phyloP scores from a whole-genome alignment of 2,113 vertebrate species.

The Bubo blakistoni region DNA sequence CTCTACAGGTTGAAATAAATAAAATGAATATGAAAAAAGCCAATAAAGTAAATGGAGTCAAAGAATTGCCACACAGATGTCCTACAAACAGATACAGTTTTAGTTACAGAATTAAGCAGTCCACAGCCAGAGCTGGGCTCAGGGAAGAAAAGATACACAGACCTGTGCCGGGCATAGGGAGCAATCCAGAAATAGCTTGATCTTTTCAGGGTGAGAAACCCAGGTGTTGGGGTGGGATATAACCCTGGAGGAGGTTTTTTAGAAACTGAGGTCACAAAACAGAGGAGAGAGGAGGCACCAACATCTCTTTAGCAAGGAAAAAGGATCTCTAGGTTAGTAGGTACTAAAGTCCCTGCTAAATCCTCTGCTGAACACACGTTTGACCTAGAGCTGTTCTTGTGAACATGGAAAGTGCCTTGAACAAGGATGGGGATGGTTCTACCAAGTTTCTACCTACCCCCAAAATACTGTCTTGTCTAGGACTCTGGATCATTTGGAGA shows the following conservation, averaged over 20 bases:
- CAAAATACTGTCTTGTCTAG: background rate
- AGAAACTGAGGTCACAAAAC: background rate
- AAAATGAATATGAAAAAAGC: background rate
- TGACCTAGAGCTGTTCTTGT: background rate
- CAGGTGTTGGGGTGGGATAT: background rate
- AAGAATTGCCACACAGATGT: background rate
- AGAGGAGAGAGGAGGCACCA: background rate
- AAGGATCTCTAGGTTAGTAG: background rate
- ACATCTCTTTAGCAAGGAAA: background rate
- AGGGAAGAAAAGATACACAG: accelerated
- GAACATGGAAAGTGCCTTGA: background rate
- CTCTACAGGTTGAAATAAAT: background rate
- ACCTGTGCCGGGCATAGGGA: background rate
- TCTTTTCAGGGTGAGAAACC: background rate
- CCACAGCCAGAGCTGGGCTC: accelerated
- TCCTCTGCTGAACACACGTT: background rate
- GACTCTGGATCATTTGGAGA: background rate
- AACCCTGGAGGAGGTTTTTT: background rate
- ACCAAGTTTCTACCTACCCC: background rate
- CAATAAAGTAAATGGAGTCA: background rate
- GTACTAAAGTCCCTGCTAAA: background rate
- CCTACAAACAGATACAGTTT: background rate
- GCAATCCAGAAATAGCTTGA: background rate
- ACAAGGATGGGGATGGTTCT: background rate
- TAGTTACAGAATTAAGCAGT: background rate